These are phyloP conservation scores for Merops nubicus DNA, from an alignment of 2,113 vertebrate genomes.

Conservation along the genomic window DNA sequence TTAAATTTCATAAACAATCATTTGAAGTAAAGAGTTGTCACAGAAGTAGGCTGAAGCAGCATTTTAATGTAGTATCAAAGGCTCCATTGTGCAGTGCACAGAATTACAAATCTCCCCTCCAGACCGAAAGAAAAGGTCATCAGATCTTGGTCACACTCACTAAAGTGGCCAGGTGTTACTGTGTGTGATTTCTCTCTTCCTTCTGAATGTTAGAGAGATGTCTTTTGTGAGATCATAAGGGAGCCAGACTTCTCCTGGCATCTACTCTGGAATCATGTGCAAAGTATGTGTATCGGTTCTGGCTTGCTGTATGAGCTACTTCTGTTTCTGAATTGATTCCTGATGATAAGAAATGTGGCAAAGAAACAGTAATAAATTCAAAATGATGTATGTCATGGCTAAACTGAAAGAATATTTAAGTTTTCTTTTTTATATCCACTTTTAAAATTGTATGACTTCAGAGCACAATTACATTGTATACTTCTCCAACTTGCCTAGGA, in stretches of 20 bases:
- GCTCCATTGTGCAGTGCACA: neutral
- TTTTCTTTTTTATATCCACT: neutral
- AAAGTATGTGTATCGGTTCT: neutral
- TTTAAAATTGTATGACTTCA: neutral
- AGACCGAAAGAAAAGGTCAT: neutral
- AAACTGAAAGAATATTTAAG: neutral
- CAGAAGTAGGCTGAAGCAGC: neutral
- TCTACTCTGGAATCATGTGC: neutral
- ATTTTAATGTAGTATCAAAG: neutral
- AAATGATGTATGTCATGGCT: neutral
- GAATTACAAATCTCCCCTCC: neutral
- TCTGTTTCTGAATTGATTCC: neutral
- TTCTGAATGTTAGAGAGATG: neutral
- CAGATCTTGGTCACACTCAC: neutral
- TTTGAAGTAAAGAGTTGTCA: neutral
- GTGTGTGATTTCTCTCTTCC: neutral
- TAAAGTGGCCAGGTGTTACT: neutral
- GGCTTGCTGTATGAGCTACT: neutral
- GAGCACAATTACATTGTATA: fast-evolving
- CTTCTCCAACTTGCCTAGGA: neutral
- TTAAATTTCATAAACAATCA: neutral
- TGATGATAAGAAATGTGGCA: neutral
- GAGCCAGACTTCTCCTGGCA: neutral
- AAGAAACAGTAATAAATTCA: neutral
- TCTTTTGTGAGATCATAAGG: neutral